Percentiles rank a stretch among this genome's conserved stretches.
phyloP scores from a whole-genome alignment of 2,888 invertebrate species.

The Pristionchus japonicus region DNA sequence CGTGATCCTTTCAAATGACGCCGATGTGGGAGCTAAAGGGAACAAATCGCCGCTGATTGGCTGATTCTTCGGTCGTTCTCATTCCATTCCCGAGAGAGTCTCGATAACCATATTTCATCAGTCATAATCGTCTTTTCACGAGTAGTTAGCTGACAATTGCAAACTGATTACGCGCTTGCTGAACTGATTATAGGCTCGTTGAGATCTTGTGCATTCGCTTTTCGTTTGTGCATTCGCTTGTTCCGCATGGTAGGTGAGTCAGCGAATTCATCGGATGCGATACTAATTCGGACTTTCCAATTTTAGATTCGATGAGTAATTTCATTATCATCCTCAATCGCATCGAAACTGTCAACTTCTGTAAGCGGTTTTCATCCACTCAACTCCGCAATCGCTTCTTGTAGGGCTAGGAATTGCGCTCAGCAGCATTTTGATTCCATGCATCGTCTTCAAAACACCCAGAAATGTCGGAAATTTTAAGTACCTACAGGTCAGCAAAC shows the following conservation, averaged over 20 bases:
- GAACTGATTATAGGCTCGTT: not conserved
- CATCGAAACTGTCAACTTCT: not conserved
- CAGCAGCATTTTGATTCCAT: not conserved
- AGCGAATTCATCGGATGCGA: not conserved
- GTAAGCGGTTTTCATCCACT: not conserved
- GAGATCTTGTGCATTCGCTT: not conserved
- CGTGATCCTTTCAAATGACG: not conserved
- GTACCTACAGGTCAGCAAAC: not conserved
- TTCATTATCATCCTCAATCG: not conserved
- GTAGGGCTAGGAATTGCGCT: not conserved
- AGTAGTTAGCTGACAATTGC: not conserved
- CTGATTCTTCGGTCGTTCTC: not conserved
- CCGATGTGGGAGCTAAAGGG: not conserved
- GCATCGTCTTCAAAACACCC: not conserved
- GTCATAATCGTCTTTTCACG: not conserved
- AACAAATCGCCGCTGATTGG: not conserved
- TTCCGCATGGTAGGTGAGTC: not conserved
- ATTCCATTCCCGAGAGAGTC: not conserved
- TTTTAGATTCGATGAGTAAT: not conserved
- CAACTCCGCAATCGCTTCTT: too few species aligned
- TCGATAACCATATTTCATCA: not conserved
- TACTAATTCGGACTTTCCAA: not conserved
- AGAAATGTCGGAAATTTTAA: not conserved
- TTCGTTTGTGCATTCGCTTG: too few species aligned
- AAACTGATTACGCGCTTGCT: not conserved